phyloP scores from a whole-genome alignment of 2,113 vertebrate genomes.

The Gasterosteus nipponicus region DNA sequence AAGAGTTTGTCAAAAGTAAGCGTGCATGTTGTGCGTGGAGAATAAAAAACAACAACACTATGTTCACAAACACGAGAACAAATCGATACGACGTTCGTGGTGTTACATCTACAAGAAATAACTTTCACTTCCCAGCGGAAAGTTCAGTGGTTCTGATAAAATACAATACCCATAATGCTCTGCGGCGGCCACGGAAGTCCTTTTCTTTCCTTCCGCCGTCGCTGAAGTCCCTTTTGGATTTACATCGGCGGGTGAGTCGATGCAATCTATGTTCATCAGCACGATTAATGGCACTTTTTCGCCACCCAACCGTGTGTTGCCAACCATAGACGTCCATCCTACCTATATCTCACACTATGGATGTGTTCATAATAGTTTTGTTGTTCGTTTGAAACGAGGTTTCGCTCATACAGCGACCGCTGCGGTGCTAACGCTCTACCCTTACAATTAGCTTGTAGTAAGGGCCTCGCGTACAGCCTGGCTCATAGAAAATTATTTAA shows the following conservation, averaged over 20 bases:
- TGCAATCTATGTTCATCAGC: slow-evolving; percentile 67
- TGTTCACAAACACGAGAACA: background rate
- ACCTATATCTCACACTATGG: background rate
- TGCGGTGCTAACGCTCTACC: background rate
- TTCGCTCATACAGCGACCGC: background rate
- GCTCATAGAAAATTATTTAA: fast-evolving
- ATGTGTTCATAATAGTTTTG: fast-evolving
- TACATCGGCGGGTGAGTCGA: slow-evolving; percentile 72
- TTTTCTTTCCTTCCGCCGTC: slow-evolving; percentile 75
- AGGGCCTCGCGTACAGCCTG: background rate
- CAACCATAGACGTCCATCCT: fast-evolving
- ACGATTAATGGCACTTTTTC: fast-evolving
- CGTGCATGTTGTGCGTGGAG: background rate
- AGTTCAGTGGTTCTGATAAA: background rate
- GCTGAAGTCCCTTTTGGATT: slow-evolving; percentile 63
- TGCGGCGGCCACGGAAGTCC: slow-evolving; percentile 66
- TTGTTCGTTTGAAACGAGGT: background rate
- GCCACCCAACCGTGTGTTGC: background rate
- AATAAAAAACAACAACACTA: background rate
- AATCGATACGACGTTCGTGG: fast-evolving
- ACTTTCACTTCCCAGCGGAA: background rate
- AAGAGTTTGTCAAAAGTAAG: background rate
- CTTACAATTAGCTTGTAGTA: slow-evolving; percentile 8
- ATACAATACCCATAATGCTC: slow-evolving; percentile 67
- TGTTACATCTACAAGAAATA: background rate